Evolutionary conservation across 2,113 vertebrate genomes (phyloP).

Genomic region (Spilogale gracilis): DNA sequence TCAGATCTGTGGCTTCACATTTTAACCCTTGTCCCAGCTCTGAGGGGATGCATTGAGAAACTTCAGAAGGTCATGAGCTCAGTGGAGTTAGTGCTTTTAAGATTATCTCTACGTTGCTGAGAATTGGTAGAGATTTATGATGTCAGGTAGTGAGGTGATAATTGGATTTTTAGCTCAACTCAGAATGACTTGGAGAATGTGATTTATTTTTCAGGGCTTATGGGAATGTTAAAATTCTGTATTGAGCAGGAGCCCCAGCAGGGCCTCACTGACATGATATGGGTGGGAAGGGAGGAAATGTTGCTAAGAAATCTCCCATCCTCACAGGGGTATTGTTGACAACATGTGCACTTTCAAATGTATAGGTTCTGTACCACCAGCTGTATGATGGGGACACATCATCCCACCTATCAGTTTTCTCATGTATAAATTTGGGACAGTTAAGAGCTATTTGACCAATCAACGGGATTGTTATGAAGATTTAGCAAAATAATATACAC

Average conservation of each 20-base stretch:
- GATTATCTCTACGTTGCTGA: conserved; percentile 54
- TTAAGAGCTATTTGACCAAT: background rate
- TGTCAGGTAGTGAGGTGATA: conserved; percentile 69
- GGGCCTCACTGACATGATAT: background rate
- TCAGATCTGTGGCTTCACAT: background rate
- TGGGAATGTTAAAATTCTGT: conserved; percentile 56
- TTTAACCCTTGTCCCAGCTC: background rate
- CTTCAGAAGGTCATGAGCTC: conserved; percentile 22
- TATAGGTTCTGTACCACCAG: background rate
- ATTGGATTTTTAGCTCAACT: conserved; percentile 77
- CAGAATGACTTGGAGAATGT: conserved; percentile 60
- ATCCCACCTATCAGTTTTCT: background rate
- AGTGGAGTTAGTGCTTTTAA: background rate
- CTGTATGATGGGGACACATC: background rate
- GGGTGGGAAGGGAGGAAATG: background rate
- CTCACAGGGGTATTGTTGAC: background rate
- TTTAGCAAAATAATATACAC: conserved; percentile 9
- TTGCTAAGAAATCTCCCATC: background rate
- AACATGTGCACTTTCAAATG: no score
- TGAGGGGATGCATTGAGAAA: background rate
- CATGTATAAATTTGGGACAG: background rate
- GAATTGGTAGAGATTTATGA: conserved; percentile 60
- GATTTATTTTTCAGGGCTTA: conserved; percentile 69
- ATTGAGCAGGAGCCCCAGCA: background rate
- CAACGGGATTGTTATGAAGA: background rate